These are phyloP conservation scores for Tauraco hartlaubi DNA, from an alignment of 2,797 vertebrate species.

Conservation along the genomic window DNA sequence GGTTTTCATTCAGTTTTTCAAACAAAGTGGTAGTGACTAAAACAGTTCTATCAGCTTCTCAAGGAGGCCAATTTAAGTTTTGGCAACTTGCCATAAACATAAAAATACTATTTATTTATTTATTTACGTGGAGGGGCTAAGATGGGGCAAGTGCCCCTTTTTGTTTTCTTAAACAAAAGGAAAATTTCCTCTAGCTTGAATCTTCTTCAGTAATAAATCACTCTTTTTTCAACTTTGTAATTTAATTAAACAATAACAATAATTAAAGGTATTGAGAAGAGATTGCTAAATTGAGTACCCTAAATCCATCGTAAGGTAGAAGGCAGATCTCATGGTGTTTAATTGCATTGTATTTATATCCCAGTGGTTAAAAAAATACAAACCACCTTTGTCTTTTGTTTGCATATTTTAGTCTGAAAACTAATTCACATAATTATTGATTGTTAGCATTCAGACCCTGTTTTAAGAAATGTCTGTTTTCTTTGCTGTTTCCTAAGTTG, in stretches of 20 bases:
- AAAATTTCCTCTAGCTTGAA: neutral
- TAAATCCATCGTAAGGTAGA: conserved; percentile 2
- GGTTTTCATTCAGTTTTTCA: conserved; percentile 70
- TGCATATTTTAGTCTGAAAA: conserved; percentile 32
- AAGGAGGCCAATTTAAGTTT: conserved; percentile 63
- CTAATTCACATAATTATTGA: neutral
- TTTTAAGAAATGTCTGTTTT: neutral
- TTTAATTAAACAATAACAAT: conserved; percentile 51
- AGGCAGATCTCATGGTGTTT: neutral
- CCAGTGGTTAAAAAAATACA: neutral
- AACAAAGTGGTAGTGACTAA: conserved; percentile 65
- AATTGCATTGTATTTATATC: neutral
- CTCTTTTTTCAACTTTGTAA: conserved; percentile 27
- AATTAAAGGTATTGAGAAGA: conserved; percentile 35
- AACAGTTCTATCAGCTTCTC: conserved; percentile 50
- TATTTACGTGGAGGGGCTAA: neutral
- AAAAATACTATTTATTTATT: conserved; percentile 67
- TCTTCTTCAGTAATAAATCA: conserved; percentile 26
- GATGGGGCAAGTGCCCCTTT: neutral
- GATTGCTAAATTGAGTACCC: neutral
- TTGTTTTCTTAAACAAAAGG: conserved; percentile 23
- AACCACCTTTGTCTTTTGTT: conserved; percentile 25
- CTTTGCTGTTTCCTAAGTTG: neutral
- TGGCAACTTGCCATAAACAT: conserved; percentile 71
- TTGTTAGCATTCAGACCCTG: neutral